Base-by-base conservation (phyloP, 37 sponge, comb jelly and placozoan species). In the Halisarca cf. caerulea region DNA sequence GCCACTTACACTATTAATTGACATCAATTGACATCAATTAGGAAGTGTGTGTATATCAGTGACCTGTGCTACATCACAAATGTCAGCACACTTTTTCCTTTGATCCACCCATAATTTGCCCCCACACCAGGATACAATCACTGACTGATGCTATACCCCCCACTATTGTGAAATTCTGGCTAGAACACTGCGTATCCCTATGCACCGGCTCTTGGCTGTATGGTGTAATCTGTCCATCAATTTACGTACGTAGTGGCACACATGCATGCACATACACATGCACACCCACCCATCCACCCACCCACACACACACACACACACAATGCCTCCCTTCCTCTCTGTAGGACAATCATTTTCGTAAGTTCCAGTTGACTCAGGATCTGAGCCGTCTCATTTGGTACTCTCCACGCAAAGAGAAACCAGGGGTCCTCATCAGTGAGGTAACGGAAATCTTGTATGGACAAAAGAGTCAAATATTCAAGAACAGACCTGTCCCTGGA, bases 341-440 rank as follows among this genome's bases (percentile, higher is more conserved):
- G 20, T 66, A 94, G 95, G 96, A 91, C n/a, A 88, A 88, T 9
- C 96, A 96, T 43, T 96, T 93, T 79, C 81, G 96, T 23, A 78
- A 70, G 33, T 96, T 96, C 60, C 54, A 82, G 28, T 72, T 96
- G 86, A 75, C 89, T 55, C 58, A 71, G 59, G 97, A 96, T 58
- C 83, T 96, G 43, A 87, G 85, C 18, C 81, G 92, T 4, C 74
- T 96, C 58, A 87, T 71, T 11, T 96, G 97, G 97, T 88, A 91
- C 45, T 89, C 92, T 14, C 84, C 90, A 41, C 81, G 86, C 47
- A 79, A 88, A 58, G 68, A 79, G 32, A 88, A 94, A 33, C 85
- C 91, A 0, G 86, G 90, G 20, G 88, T 96, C 18, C 80, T 87
- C 36, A 94, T 96, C n/a, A 84, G 88, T n/a, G 80, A 96, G 75